Conservation (phyloP, 2,113 vertebrate genomes). For the Herpailurus yagouaroundi region DNA sequence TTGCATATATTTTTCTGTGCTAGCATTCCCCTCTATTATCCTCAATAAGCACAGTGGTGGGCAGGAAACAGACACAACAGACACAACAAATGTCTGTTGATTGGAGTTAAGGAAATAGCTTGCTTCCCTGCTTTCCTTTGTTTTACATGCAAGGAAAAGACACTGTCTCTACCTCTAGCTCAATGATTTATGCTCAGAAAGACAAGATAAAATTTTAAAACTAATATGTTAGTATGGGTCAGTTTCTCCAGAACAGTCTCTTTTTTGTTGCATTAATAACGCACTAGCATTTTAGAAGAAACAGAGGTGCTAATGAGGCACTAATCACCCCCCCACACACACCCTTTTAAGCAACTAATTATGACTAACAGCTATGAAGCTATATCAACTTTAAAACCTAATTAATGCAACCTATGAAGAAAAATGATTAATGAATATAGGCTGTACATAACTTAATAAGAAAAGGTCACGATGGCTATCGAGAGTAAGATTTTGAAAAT, state of each 20-base stretch:
- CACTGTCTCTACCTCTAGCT: background rate
- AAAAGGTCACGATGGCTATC: constrained; percentile 53
- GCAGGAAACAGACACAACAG: too few relatives aligned
- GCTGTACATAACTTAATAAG: constrained; percentile 58
- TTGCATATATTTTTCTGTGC: background rate
- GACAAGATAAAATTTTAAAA: constrained; percentile 44
- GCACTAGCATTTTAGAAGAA: constrained; percentile 75
- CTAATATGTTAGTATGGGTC: constrained; percentile 52
- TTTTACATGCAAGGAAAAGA: background rate
- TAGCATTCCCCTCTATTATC: background rate
- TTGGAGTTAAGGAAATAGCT: background rate
- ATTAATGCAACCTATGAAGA: constrained; percentile 73
- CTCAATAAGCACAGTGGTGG: background rate
- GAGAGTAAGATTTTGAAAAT: constrained; percentile 47
- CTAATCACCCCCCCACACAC: constrained; percentile 49
- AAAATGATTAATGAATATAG: constrained; percentile 74
- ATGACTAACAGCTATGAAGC: constrained; percentile 76
- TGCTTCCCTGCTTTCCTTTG: background rate
- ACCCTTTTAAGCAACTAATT: constrained; percentile 80
- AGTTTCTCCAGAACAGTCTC: constrained; percentile 44
- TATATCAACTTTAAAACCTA: constrained; percentile 72
- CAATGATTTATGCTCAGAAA: background rate
- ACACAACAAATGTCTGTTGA: background rate
- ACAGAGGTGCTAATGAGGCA: constrained; percentile 68
- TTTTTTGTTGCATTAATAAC: constrained; percentile 60